phyloP scores from a whole-genome alignment of 2,888 invertebrate genomes.

The Seira ritae region DNA sequence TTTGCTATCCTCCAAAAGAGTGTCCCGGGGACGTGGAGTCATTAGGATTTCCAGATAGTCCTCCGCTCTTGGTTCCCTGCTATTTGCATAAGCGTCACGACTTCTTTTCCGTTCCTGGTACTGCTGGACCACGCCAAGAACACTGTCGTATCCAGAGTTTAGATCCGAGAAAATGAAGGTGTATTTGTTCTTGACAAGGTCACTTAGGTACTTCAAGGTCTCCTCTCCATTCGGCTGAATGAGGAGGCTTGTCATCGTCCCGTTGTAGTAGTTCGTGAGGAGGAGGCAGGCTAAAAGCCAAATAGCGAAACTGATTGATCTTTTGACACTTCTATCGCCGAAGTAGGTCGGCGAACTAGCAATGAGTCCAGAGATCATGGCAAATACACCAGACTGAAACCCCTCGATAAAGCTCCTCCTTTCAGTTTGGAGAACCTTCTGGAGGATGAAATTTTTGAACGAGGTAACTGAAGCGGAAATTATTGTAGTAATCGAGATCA shows the following conservation, averaged over 20 bases:
- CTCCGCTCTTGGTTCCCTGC: no score
- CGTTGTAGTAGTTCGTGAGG: slow-evolving; percentile 38
- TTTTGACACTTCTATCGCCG: background rate
- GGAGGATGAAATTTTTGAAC: background rate
- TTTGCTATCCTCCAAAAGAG: background rate
- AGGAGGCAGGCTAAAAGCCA: slow-evolving; percentile 30
- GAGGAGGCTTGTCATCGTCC: slow-evolving; percentile 23
- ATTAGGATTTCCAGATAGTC: slow-evolving; percentile 26
- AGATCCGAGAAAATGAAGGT: slow-evolving; percentile 13
- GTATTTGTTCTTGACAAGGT: background rate
- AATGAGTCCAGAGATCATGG: slow-evolving; percentile 20
- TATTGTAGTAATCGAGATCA: background rate
- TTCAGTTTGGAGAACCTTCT: no score
- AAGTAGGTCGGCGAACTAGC: slow-evolving; percentile 16
- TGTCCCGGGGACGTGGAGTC: background rate
- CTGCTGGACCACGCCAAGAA: background rate
- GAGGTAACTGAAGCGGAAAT: background rate
- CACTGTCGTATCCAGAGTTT: slow-evolving; percentile 9
- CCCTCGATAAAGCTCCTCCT: background rate
- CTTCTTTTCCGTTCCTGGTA: background rate
- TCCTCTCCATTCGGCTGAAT: slow-evolving; percentile 24
- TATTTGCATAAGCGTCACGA: background rate
- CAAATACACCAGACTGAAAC: background rate
- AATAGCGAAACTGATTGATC: background rate
- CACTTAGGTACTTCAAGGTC: slow-evolving; percentile 8